Evolutionary conservation across 2,797 vertebrate species (phyloP).

Genomic region (Argya squamiceps): DNA sequence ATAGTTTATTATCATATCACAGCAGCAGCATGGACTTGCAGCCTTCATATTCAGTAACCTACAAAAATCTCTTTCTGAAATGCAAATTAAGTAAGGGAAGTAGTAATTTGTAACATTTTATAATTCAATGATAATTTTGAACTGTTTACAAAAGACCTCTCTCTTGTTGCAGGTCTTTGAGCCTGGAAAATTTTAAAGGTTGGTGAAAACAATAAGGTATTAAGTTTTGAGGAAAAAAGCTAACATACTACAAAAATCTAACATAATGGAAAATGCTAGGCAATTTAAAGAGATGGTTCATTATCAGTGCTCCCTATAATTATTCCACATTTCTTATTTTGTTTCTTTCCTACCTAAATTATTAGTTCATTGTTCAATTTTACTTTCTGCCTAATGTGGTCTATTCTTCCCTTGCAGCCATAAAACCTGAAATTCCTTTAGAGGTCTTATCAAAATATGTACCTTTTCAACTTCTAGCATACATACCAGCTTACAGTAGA

Average conservation of each 20-base stretch:
- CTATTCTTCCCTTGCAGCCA: background rate
- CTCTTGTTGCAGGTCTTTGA: background rate
- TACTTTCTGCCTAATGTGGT: background rate
- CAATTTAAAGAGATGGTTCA: background rate
- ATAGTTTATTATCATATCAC: background rate
- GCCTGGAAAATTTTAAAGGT: background rate
- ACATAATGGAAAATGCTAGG: background rate
- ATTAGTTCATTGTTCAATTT: background rate
- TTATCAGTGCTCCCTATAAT: background rate
- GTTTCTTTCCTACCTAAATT: background rate
- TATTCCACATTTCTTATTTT: background rate
- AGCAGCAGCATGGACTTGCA: background rate
- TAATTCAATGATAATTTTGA: background rate
- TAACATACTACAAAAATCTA: background rate
- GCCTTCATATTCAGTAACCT: background rate
- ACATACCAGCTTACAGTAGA: background rate
- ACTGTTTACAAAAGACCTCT: background rate
- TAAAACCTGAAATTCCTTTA: background rate
- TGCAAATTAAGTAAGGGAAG: background rate
- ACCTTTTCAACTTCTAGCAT: background rate
- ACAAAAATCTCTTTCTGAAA: background rate
- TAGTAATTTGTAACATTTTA: background rate
- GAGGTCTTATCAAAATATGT: background rate
- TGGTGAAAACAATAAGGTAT: background rate
- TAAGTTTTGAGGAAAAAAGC: background rate